Evolutionary conservation across 2,113 vertebrate species (phyloP).

Genomic region (Lamprologus lemairii): DNA sequence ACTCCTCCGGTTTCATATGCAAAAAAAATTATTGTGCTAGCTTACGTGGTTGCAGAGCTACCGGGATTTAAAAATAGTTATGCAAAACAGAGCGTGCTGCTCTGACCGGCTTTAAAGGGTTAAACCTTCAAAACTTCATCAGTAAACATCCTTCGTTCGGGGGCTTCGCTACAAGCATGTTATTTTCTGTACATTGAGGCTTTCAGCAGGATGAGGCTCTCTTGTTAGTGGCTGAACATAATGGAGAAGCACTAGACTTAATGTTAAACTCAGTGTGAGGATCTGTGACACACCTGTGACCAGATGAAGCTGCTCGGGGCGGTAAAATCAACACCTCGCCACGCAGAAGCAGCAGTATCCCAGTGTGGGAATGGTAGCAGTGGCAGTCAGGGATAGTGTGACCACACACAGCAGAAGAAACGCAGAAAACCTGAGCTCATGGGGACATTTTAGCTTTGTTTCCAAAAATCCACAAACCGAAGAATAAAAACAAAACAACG

Average conservation of each 20-base stretch:
- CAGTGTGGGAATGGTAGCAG: background rate
- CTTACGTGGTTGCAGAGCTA: too few species aligned
- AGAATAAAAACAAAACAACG: background rate
- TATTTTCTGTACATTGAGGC: background rate
- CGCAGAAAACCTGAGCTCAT: fast-evolving
- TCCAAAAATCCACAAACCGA: background rate
- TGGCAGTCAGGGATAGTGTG: fast-evolving
- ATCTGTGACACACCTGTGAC: background rate
- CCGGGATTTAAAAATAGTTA: fast-evolving
- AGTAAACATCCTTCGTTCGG: background rate
- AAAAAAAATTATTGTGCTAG: fast-evolving
- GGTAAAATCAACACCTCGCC: fast-evolving
- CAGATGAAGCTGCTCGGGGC: background rate
- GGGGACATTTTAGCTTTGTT: fast-evolving
- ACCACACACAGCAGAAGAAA: fast-evolving
- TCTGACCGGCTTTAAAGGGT: fast-evolving
- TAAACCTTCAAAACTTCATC: background rate
- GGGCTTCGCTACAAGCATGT: background rate
- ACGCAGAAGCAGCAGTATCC: background rate
- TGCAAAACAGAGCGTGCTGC: fast-evolving
- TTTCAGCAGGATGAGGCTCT: background rate
- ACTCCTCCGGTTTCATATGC: too few species aligned
- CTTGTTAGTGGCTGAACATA: background rate
- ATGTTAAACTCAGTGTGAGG: background rate
- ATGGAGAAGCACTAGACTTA: fast-evolving